Base-by-base conservation (phyloP, 2,888 invertebrate genomes). In the Asteroscopus sphinx region DNA sequence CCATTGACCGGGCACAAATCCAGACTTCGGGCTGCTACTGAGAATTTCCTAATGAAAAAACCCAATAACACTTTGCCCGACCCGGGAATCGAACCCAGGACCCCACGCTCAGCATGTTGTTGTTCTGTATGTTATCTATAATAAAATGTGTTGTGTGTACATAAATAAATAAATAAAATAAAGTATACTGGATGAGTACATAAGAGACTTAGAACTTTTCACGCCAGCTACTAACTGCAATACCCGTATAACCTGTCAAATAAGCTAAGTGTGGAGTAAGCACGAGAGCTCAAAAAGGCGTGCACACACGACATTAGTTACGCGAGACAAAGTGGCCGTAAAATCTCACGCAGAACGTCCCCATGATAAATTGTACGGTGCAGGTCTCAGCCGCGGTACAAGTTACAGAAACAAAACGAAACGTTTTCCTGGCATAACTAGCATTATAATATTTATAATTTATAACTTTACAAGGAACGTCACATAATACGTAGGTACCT, bases 321-420 rank as follows among this genome's bases (percentile, higher is more conserved):
- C 64, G 73, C 21, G 68, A 78, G 77, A 80, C 82, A 81, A 81
- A 87, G 85, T 81, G 84, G 74, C 76, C 80, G 80, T 82, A 80
- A 85, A 83, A 84, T 86, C 84, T 79, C 73, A 73, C 79, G 77
- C 82, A 83, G 83, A 74, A 73, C 71, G 72, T 72, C 69, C 66
- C 69, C 36, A 64, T 82, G 80, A 86, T 79, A 81, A 81, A 84
- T 82, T 62, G 76, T 73, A 62, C 66, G 71, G 65, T 65, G 58
- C 66, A 59, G 53, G 45, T 55, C 65, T 57, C 48, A 51, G 36
- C 21, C 48, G 37, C 46, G 59, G 41, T 4, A 37, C 65, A 63
- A 57, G 68, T 61, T 63, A 64, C 54, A 58, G 39, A 13, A 26
- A 16, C 33, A 0, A 13, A 26, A 35, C 28, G 28, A 11, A 1